Conservation (phyloP, 2,888 invertebrate species). For the Phragmatobia fuliginosa region DNA sequence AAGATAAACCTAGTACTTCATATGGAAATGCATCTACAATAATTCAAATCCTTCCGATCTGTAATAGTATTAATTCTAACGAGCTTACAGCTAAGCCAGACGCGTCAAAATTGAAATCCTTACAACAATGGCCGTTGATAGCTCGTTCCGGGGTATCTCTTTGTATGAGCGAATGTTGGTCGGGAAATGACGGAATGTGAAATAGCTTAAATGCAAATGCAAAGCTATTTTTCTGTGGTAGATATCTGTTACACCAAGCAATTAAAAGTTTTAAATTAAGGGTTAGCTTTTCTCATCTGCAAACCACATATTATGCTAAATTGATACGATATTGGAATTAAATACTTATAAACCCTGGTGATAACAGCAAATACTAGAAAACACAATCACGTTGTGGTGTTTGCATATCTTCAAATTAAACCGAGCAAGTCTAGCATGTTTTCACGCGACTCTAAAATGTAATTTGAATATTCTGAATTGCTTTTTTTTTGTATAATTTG, state of each 20-base stretch:
- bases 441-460: not conserved
- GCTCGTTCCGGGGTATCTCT: slow-evolving; percentile 14
- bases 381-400: not conserved
- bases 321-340: too few species aligned
- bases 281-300: not conserved
- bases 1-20: too few species aligned
- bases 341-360: not conserved
- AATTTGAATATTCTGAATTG: not conserved
- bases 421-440: not conserved
- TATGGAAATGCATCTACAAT: slow-evolving; percentile 15
- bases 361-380: not conserved
- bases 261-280: not conserved
- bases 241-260: not conserved
- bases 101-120: slow-evolving; percentile 20
- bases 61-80: slow-evolving; percentile 12
- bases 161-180: not conserved
- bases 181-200: not conserved
- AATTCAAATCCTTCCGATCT: slow-evolving; percentile 9
- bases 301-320: not conserved
- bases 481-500: not conserved
- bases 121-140: slow-evolving; percentile 19
- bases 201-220: not conserved
- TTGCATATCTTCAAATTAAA: not conserved
- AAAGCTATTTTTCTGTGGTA: not conserved
- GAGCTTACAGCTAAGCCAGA: slow-evolving; percentile 12